Conservation (phyloP, 1,140 invertebrate species). For the Tribolium madens region DNA sequence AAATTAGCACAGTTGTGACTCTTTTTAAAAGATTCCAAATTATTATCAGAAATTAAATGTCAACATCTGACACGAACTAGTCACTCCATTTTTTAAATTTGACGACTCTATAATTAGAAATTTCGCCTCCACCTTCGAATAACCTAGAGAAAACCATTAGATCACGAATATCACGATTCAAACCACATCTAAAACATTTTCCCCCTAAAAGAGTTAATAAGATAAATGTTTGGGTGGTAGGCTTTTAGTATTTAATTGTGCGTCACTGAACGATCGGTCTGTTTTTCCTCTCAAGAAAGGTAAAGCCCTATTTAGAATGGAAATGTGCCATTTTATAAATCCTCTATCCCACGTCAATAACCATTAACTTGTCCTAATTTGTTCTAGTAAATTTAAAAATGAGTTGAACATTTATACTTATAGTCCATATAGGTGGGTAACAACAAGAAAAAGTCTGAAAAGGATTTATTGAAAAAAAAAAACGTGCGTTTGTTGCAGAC, state of each 20-base stretch:
- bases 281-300: conserved; percentile 27
- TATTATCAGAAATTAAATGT: too few species aligned
- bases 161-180: conserved; percentile 7
- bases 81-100: too few species aligned
- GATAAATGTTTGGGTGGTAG: conserved; percentile 16
- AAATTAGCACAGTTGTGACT: neutral
- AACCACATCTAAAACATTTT: conserved; percentile 14
- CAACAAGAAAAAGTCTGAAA: neutral
- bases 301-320: conserved; percentile 20
- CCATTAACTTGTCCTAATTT: conserved; percentile 33
- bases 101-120: neutral
- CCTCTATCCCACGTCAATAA: conserved; percentile 26
- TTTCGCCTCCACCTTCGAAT: neutral
- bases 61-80: too few species aligned
- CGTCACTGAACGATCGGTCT: conserved; percentile 21
- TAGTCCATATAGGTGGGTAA: neutral
- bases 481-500: neutral
- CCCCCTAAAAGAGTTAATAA: conserved; percentile 13
- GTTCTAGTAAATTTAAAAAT: conserved; percentile 19
- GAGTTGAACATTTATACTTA: neutral
- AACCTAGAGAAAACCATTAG: neutral
- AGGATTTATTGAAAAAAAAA: conserved; percentile 12
- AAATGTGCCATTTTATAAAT: conserved; percentile 37
- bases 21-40: too few species aligned
- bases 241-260: conserved; percentile 32